Evolutionary conservation across 1,140 invertebrate genomes (phyloP), one percentile per base, ranked within the genome.

Genomic region (Potamilus streckersoni): DNA sequence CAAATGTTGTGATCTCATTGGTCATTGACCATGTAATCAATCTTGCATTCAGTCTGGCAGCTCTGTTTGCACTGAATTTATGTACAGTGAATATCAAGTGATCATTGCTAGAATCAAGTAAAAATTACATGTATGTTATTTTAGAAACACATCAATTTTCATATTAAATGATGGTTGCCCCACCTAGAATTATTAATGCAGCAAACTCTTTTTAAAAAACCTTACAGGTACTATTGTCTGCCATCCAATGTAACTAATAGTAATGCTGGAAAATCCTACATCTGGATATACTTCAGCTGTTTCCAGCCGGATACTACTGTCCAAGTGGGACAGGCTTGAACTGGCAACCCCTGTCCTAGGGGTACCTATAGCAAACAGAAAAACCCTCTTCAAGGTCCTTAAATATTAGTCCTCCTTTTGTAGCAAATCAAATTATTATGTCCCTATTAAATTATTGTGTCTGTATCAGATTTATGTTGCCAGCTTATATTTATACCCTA

Each of bases 231-330:
- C 67, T 89, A 84, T 78, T 89, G 87, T 71, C 57, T 87, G 56
- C 85, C 86, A 62, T 75, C 82, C 70, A 83, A 83, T 75, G 86
- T 86, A 20, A 83, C 83, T n/a, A n/a, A n/a, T n/a, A n/a, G n/a
- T n/a, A n/a, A n/a, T 5, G 79, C 84, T 65, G 83, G 82, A n/a
- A 20, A 63, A 73, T 31, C 80, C 83, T 16, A 73, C 68, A n/a
- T 83, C 84, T 55, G 87, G 86, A 6, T 83, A 6, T 83, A 85
- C 67, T 84, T 83, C 76, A 82, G 86, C 76, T 89, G 87, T 80
- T n/a, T 80, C 84, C 86, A 14, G 79, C 74, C 2, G 86, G 87
- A 12, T 86, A 87, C 77, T 89, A 87, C 69, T 89, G 87, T 76
- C 83, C 86, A 8, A 78, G 74, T 58, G 87, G 87, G 20, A 89